These are phyloP conservation scores for Aphelenchoides avenae DNA, from an alignment of 1,140 invertebrate genomes.

Conservation along the genomic window DNA sequence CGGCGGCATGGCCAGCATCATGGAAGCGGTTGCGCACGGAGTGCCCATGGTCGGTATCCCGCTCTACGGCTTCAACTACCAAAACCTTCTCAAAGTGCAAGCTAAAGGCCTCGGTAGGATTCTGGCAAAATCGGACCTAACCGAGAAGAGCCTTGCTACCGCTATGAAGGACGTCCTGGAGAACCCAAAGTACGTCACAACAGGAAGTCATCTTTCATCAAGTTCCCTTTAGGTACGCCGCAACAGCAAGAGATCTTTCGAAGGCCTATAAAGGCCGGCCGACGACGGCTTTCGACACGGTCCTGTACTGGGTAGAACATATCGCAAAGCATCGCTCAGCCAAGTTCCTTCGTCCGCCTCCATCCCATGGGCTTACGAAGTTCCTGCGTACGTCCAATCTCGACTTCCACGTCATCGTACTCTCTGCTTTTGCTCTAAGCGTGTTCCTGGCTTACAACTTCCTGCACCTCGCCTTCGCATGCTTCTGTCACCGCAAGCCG, in stretches of 20 bases:
- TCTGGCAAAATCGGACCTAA: conserved; percentile 42
- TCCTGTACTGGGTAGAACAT: conserved; percentile 24
- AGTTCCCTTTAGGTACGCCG: conserved; percentile 39
- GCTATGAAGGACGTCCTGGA: conserved; percentile 20
- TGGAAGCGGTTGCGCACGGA: conserved; percentile 55
- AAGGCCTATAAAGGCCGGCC: conserved; percentile 39
- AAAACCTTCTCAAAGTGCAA: conserved; percentile 45
- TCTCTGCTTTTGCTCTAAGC: no score
- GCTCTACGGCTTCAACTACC: conserved; percentile 50
- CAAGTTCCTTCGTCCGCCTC: conserved; percentile 25
- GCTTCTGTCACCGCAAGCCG: no score
- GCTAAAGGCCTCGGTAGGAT: conserved; percentile 52
- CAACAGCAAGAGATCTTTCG: conserved; percentile 46
- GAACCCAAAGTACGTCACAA: background rate
- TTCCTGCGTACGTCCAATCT: conserved; percentile 23
- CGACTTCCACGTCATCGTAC: conserved; percentile 14
- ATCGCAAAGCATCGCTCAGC: conserved; percentile 44
- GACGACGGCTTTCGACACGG: conserved; percentile 41
- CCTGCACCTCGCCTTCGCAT: no score
- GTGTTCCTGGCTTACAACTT: no score
- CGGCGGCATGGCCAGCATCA: conserved; percentile 53
- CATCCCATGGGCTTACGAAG: conserved; percentile 1
- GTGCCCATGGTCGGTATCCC: conserved; percentile 55
- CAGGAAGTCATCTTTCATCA: background rate
- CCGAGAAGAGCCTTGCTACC: conserved; percentile 27